Conservation (phyloP, 1,140 invertebrate genomes). For the Gerris buenoi region DNA sequence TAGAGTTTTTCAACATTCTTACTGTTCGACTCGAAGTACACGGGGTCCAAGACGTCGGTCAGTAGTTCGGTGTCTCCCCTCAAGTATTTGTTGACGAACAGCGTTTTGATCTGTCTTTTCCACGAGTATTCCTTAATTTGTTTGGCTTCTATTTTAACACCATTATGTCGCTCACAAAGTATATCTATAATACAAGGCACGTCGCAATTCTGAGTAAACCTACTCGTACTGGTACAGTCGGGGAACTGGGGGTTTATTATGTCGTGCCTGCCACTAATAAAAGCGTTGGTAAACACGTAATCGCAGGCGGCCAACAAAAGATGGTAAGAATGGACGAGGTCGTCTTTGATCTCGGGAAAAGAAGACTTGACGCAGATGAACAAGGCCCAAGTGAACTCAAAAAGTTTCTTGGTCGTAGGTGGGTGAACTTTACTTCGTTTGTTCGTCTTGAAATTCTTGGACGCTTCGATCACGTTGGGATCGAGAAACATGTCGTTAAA, state of each 20-base stretch:
- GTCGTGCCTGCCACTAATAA: conserved; percentile 53
- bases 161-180: conserved; percentile 66
- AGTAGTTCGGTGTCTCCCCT: conserved; percentile 46
- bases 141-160: conserved; percentile 69
- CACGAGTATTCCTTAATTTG: conserved; percentile 80
- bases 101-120: conserved; percentile 58
- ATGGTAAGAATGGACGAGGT: conserved; percentile 89
- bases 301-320: conserved; percentile 79
- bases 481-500: conserved; percentile 68
- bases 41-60: conserved; percentile 50
- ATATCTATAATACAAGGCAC: conserved; percentile 68
- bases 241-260: conserved; percentile 69
- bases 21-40: conserved; percentile 60
- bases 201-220: conserved; percentile 46
- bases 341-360: conserved; percentile 66
- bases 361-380: conserved; percentile 84
- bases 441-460: conserved; percentile 30
- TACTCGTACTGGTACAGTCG: conserved; percentile 40
- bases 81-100: conserved; percentile 56
- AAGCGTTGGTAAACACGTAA: conserved; percentile 73
- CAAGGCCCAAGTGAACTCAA: conserved; percentile 85
- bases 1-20: conserved; percentile 77
- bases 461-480: conserved; percentile 44
- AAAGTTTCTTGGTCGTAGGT: conserved; percentile 43
- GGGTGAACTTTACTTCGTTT: not conserved